phyloP scores from a whole-genome alignment of 23 tunicate genomes.

The Styela plicata region DNA sequence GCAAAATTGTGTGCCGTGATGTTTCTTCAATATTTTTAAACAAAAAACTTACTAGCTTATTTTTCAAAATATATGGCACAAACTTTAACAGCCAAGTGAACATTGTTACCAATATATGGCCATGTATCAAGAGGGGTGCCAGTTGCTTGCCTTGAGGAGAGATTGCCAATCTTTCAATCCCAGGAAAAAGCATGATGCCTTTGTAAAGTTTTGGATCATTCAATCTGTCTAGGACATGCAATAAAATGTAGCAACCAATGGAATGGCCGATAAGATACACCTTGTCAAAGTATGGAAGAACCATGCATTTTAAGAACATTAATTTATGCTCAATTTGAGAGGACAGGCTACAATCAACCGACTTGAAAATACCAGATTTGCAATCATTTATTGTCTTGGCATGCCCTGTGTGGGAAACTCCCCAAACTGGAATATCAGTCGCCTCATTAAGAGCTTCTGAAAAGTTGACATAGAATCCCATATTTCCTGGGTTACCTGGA shows the following conservation, averaged over 20 bases:
- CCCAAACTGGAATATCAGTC: constrained; percentile 73
- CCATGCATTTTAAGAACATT: constrained; percentile 45
- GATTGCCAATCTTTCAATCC: constrained; percentile 63
- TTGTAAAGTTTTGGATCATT: constrained; percentile 16
- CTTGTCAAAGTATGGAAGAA: constrained; percentile 49
- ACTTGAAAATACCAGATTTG: neutral
- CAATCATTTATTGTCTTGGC: neutral
- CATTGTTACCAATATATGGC: constrained; percentile 39
- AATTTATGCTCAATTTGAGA: constrained; percentile 68
- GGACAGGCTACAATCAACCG: constrained; percentile 53
- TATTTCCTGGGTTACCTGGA: constrained; percentile 91
- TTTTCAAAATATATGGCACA: constrained; percentile 33
- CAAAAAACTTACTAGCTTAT: constrained; percentile 26
- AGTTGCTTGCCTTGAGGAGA: constrained; percentile 64
- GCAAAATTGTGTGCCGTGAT: constrained; percentile 17
- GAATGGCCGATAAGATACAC: constrained; percentile 84
- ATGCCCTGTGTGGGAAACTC: constrained; percentile 84
- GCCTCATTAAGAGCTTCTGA: constrained; percentile 36
- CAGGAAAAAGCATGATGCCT: constrained; percentile 78
- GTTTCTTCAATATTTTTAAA: constrained; percentile 24
- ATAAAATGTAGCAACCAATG: constrained; percentile 84
- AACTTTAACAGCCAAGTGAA: constrained; percentile 5
- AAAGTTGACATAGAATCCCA: constrained; percentile 73
- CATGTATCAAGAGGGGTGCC: constrained; percentile 51
- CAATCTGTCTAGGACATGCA: constrained; percentile 67